Evolutionary conservation across 2,113 vertebrate genomes (phyloP).

Genomic region (Tetraodon nigroviridis): DNA sequence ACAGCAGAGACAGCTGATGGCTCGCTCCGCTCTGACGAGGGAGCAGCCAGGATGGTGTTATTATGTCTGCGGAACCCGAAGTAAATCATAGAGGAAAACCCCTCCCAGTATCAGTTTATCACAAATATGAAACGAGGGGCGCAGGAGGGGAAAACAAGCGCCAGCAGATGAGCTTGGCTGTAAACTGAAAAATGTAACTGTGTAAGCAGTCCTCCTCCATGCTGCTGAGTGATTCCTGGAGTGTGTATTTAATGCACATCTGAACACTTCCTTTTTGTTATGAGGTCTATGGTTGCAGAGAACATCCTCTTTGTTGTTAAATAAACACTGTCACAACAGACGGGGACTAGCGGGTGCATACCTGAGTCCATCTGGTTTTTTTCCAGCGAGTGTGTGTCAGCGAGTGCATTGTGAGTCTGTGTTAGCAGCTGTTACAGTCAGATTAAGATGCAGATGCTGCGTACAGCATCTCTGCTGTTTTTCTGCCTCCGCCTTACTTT

Average conservation of each 20-base stretch:
- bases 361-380: conserved; percentile 4
- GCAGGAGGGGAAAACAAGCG: neutral
- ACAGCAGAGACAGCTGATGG: conserved; percentile 40
- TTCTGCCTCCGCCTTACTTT: neutral
- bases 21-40: conserved; percentile 28
- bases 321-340: conserved; percentile 15
- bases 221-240: conserved; percentile 27
- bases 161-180: neutral
- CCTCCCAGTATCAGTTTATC: neutral
- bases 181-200: conserved; percentile 5
- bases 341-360: conserved; percentile 7
- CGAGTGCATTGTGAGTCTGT: neutral
- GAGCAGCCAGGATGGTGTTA: conserved; percentile 4
- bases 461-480: neutral
- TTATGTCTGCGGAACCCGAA: conserved; percentile 31
- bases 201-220: neutral
- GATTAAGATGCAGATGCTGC: conserved; percentile 14
- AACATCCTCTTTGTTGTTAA: conserved; percentile 12
- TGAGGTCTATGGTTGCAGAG: neutral
- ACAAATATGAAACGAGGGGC: conserved; percentile 7
- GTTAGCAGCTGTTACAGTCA: conserved; percentile 12
- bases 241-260: conserved; percentile 26
- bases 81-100: conserved; percentile 19
- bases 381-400: conserved; percentile 1
- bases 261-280: conserved; percentile 35